phyloP scores from a whole-genome alignment of 2,888 invertebrate species.

The Drosophila mayaguana region DNA sequence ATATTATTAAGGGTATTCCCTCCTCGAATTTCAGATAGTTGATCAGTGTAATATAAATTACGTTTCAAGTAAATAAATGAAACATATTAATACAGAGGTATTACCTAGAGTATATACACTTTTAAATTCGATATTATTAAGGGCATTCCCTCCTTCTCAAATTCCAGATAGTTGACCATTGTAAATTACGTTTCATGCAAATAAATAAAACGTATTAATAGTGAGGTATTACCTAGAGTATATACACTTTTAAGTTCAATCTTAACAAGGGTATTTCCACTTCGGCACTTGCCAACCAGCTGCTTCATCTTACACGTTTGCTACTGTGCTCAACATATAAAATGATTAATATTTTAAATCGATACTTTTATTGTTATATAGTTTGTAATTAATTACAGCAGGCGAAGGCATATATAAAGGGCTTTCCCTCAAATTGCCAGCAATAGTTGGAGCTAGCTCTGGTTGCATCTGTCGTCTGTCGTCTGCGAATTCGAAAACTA shows the following conservation, averaged over 20 bases:
- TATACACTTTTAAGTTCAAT: not conserved
- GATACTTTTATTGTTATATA: constrained; percentile 14
- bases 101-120: too few species aligned
- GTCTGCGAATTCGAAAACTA: not conserved
- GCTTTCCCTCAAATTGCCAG: not conserved
- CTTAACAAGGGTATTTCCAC: constrained; percentile 2
- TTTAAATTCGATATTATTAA: too few species aligned
- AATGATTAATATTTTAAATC: not conserved
- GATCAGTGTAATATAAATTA: too few species aligned
- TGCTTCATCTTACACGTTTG: not conserved
- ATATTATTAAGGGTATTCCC: too few species aligned
- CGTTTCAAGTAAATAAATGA: too few species aligned
- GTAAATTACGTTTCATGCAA: too few species aligned
- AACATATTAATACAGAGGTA: too few species aligned
- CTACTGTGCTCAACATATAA: not conserved
- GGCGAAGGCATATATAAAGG: constrained; percentile 21
- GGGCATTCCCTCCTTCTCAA: too few species aligned
- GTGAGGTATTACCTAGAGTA: too few species aligned
- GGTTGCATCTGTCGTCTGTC: not conserved
- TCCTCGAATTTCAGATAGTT: too few species aligned
- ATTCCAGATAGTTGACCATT: too few species aligned
- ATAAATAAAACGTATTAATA: too few species aligned
- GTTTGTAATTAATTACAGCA: constrained; percentile 11
- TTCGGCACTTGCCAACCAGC: not conserved
- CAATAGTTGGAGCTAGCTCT: constrained; percentile 13